These are phyloP conservation scores for Aptenodytes forsteri DNA, from an alignment of 2,113 vertebrate species.

Conservation along the genomic window DNA sequence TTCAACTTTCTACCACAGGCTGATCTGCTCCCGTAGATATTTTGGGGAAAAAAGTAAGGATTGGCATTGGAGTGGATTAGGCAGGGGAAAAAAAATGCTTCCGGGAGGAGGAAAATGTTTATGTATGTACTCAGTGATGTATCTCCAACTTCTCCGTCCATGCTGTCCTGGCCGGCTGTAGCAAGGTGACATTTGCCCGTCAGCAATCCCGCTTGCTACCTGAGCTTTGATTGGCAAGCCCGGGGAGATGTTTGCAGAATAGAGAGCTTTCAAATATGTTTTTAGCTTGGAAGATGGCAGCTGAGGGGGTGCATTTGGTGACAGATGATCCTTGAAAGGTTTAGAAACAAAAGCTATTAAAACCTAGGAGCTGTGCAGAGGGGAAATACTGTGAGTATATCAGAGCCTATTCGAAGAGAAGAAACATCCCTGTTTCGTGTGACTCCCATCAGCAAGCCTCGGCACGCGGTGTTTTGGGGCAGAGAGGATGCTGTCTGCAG, in stretches of 20 bases:
- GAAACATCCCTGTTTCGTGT: neutral
- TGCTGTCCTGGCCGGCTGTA: neutral
- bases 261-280: neutral
- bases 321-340: constrained; percentile 32
- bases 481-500: neutral
- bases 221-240: neutral
- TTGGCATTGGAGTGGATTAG: neutral
- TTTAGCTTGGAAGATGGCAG: neutral
- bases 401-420: neutral
- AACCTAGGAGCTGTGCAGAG: neutral
- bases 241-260: neutral
- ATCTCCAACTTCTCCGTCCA: neutral
- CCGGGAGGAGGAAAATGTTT: neutral
- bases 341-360: constrained; percentile 33
- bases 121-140: neutral
- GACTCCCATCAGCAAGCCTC: neutral
- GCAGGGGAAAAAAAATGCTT: neutral
- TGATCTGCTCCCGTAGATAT: neutral
- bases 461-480: accelerated
- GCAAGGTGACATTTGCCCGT: neutral
- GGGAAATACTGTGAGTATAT: neutral
- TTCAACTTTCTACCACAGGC: neutral
- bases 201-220: neutral
- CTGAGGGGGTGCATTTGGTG: constrained; percentile 33
- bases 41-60: neutral